Conservation (phyloP, 30 jellyfish, hydroid and myxozoan genomes). For the Aurelia aurita region DNA sequence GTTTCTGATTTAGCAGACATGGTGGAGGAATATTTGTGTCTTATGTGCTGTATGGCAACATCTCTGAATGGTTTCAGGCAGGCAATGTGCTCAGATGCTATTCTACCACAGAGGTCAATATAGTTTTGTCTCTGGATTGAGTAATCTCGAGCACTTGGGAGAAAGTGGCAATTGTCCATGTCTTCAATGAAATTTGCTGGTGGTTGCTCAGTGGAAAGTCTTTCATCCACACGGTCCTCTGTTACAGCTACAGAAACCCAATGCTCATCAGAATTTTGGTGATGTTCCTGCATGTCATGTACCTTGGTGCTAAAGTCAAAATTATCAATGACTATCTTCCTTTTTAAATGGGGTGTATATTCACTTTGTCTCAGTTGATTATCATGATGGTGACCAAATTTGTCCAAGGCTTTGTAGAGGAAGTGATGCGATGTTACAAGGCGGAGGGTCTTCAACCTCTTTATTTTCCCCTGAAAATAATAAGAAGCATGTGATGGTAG, state of each 20-base stretch:
- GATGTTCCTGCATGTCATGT: neutral
- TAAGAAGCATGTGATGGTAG: neutral
- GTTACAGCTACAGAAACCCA: conserved; percentile 3
- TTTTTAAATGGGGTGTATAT: conserved; percentile 1
- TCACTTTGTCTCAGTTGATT: neutral
- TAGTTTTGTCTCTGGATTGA: conserved; percentile 8
- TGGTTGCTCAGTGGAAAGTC: conserved; percentile 8
- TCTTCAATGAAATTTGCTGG: neutral
- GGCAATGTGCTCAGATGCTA: neutral
- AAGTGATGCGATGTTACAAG: conserved; percentile 1
- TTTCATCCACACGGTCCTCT: conserved; percentile 6
- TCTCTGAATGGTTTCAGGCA: neutral
- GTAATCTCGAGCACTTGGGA: conserved; percentile 1
- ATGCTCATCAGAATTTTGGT: neutral
- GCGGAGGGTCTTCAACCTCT: conserved; percentile 3
- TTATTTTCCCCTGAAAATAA: conserved; percentile 1
- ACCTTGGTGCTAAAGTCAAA: conserved; percentile 1
- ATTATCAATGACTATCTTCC: conserved; percentile 2
- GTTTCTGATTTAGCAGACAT: neutral
- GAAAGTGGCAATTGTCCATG: conserved; percentile 12
- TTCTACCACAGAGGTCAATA: conserved; percentile 3
- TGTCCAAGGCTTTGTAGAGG: conserved; percentile 9
- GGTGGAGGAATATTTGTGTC: neutral
- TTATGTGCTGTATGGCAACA: conserved; percentile 2
- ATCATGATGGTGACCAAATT: too few relatives aligned